Conservation (phyloP, 2,797 vertebrate genomes). For the Anabas testudineus region DNA sequence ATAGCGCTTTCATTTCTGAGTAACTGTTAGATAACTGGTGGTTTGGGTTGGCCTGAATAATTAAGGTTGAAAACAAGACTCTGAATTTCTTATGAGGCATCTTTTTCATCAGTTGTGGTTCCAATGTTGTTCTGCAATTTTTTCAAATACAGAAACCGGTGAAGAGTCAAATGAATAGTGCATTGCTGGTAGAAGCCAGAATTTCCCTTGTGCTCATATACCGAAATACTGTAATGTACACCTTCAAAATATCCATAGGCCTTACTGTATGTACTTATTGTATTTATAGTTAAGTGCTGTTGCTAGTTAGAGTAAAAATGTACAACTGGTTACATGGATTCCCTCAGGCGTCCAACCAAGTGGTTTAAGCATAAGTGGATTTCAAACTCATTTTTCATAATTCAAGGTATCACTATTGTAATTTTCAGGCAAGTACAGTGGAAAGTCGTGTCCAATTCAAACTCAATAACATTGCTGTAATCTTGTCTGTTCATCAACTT, state of each 20-base stretch:
- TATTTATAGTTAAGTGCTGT: constrained; percentile 66
- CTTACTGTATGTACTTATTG: constrained; percentile 50
- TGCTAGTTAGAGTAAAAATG: constrained; percentile 75
- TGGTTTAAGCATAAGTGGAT: constrained; percentile 77
- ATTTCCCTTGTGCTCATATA: constrained; percentile 23
- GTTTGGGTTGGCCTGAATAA: constrained; percentile 25
- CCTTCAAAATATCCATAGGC: constrained; percentile 47
- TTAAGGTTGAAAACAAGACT: constrained; percentile 42
- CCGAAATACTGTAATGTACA: constrained; percentile 30
- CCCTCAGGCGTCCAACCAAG: constrained; percentile 58
- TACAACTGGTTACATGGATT: constrained; percentile 78
- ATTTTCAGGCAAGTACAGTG: constrained; percentile 90
- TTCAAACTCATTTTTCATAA: constrained; percentile 75
- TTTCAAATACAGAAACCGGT: constrained; percentile 37
- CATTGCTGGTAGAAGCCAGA: constrained; percentile 15
- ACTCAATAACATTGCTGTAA: constrained; percentile 94
- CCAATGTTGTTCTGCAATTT: constrained; percentile 30
- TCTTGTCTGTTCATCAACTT: constrained; percentile 86
- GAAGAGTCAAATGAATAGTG: not conserved
- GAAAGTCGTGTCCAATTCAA: constrained; percentile 93
- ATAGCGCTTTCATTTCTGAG: not conserved
- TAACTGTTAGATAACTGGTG: constrained; percentile 5
- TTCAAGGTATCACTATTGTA: constrained; percentile 73
- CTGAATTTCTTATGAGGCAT: constrained; percentile 15
- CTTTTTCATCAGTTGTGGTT: constrained; percentile 46